Percentiles rank a stretch among this genome's conserved stretches.
These are phyloP conservation scores for Lasiurus cinereus DNA, from an alignment of 2,113 vertebrate genomes.

Conservation along the genomic window DNA sequence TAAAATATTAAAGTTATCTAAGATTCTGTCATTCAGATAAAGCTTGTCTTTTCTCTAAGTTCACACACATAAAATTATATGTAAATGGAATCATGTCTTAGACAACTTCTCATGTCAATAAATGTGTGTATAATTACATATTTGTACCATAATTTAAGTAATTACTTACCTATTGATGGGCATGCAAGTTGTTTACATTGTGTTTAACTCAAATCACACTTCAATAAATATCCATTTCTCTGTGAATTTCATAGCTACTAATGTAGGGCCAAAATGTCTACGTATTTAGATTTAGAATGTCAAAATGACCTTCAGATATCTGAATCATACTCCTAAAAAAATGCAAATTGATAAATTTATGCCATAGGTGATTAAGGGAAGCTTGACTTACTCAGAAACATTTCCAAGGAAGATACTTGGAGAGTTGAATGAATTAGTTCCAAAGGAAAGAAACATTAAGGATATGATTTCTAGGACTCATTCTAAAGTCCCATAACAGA, in stretches of 20 bases:
- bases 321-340: neutral
- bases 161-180: neutral
- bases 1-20: neutral
- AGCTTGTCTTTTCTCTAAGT: neutral
- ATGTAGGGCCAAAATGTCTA: neutral
- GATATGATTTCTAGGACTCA: neutral
- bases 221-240: neutral
- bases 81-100: neutral
- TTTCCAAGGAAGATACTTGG: neutral
- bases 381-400: neutral
- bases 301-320: neutral
- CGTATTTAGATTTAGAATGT: neutral
- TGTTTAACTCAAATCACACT: neutral
- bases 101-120: neutral
- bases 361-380: neutral
- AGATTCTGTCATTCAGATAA: neutral
- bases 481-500: neutral
- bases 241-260: neutral
- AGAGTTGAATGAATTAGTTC: neutral
- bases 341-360: neutral
- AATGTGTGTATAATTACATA: neutral
- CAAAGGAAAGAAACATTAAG: slow-evolving; percentile 6
- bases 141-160: neutral
- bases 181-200: neutral
- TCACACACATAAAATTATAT: neutral